Conservation (phyloP, 1,140 invertebrate genomes). For the Pteromalus puparum region DNA sequence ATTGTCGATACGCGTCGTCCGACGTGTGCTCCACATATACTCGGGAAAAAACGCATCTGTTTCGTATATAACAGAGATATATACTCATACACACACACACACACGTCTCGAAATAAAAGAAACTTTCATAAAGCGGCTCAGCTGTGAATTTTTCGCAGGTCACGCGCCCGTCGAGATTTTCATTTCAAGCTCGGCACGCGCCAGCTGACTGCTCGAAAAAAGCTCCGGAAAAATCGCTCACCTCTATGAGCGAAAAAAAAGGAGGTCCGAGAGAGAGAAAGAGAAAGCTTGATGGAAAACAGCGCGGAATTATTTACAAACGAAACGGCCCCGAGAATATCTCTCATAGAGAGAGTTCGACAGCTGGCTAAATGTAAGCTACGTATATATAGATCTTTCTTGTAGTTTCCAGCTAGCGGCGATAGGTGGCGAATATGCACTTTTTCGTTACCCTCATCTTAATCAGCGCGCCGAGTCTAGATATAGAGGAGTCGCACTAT, state of each 20-base stretch:
- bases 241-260: neutral
- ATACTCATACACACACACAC: no score
- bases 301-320: slow-evolving; percentile 22
- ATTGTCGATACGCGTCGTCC: neutral
- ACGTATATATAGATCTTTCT: no score
- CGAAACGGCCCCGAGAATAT: slow-evolving; percentile 2
- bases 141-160: neutral
- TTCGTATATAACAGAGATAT: neutral
- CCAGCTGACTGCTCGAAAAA: neutral
- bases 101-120: neutral
- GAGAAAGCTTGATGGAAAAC: slow-evolving; percentile 19
- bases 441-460: no score
- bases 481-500: no score
- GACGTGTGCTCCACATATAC: no score
- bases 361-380: no score
- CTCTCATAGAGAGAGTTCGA: neutral
- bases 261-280: neutral
- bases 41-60: no score
- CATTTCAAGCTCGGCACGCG: slow-evolving; percentile 13
- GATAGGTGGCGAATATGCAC: no score
- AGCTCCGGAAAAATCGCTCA: neutral
- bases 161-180: slow-evolving; percentile 30
- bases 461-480: no score
- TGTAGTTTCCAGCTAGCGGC: no score
- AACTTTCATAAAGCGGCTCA: neutral